A percentile compares a stretch with the other conserved stretches of the same genome.
Conservation (phyloP, 2,888 invertebrate species). For the Stenchaetothrips biformis region DNA sequence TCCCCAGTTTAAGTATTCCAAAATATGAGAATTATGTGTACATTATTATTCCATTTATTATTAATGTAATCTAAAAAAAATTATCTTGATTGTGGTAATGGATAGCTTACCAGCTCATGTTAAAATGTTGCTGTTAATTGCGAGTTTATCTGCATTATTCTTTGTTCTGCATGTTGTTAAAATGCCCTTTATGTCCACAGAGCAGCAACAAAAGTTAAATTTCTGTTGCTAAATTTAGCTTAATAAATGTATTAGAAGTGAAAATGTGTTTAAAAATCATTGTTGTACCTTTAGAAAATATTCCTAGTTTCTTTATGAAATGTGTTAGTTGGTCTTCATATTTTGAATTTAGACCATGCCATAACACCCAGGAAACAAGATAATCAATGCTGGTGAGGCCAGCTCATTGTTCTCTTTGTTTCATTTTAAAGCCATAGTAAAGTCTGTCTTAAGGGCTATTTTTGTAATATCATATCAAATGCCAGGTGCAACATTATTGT, state of each 20-base stretch:
- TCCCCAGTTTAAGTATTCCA: constrained; percentile 7
- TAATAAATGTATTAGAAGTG: constrained; percentile 14
- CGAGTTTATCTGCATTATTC: constrained; percentile 3
- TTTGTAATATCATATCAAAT: constrained; percentile 24
- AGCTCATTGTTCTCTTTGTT: not conserved
- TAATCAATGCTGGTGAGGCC: not conserved
- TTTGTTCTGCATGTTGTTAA: constrained; percentile 2
- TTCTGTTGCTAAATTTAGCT: not conserved
- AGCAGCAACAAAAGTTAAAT: not conserved
- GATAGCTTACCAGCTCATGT: constrained; percentile 15
- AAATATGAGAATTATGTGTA: not conserved
- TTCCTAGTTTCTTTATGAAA: constrained; percentile 13
- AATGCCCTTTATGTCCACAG: not conserved
- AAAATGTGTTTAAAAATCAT: constrained; percentile 8
- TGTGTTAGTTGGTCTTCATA: constrained; percentile 19
- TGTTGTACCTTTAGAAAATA: constrained; percentile 22
- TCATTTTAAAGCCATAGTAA: not conserved
- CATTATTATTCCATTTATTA: constrained; percentile 9
- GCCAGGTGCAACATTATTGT: constrained; percentile 13
- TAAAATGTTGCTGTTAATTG: constrained; percentile 9
- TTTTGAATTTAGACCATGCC: constrained; percentile 13
- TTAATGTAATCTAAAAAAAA: not conserved
- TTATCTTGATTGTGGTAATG: not conserved
- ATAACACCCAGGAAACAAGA: not conserved
- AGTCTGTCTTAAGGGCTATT: constrained; percentile 16